Conservation (phyloP, 2,113 vertebrate genomes). For the Scomber scombrus region DNA sequence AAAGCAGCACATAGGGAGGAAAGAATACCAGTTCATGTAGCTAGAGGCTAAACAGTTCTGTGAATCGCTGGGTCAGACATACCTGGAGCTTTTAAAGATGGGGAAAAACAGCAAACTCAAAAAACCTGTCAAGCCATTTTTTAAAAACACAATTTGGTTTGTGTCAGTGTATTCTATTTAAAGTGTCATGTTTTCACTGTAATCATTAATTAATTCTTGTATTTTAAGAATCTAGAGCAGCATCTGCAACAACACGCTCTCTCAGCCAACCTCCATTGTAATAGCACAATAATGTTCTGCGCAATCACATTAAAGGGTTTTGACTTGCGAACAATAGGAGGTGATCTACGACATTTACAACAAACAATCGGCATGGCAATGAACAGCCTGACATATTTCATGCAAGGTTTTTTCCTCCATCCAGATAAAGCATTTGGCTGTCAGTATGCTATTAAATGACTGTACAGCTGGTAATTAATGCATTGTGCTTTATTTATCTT, state of each 20-base stretch:
- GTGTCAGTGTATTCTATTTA: neutral
- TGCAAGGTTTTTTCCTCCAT: neutral
- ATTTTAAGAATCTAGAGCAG: no score
- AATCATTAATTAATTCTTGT: no score
- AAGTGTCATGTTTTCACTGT: no score
- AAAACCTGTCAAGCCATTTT: neutral
- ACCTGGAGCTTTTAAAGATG: no score
- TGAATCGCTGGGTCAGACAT: no score
- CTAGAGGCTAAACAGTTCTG: neutral
- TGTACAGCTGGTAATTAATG: neutral
- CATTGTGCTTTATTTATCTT: slow-evolving; percentile 6
- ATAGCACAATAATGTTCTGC: no score
- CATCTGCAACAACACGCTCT: no score
- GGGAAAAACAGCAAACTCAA: neutral
- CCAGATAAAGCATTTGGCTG: neutral
- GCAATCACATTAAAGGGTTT: no score
- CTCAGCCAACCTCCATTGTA: no score
- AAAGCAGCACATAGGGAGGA: slow-evolving; percentile 46
- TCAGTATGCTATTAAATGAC: neutral
- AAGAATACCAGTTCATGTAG: neutral
- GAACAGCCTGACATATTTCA: neutral
- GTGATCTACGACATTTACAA: neutral
- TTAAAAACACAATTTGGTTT: neutral
- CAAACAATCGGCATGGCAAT: neutral
- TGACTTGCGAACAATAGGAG: no score